Evolutionary conservation across 2,888 invertebrate genomes (phyloP), one percentile per base, ranked within the genome.

Genomic region (Callimorpha dominula): DNA sequence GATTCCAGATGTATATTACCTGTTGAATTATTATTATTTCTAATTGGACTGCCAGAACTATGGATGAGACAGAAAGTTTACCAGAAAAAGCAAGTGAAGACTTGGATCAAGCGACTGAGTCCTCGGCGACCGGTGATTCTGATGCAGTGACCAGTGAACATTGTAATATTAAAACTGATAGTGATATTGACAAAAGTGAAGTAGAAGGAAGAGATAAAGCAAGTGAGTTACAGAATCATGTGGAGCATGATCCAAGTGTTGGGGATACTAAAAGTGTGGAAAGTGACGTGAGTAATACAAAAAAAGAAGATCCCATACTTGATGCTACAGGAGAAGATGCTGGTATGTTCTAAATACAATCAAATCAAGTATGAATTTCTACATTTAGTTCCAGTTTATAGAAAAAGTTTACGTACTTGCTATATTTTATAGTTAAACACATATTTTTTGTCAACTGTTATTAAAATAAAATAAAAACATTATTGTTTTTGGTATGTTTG

Each of bases 21-120:
- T 73, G 81, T 78, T 88, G 83, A 86, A 77, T 79, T 76, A 73
- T 80, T 78, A 68, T 76, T 71, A 68, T 82, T 85, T 89, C 87
- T 87, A 87, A 90, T 89, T 86, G 84, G 85, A 87, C 54, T 42
- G n/a, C 85, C 88, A 84, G 81, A 89, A 91, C 78, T 74, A 95
- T 95, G 95, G 94, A 94, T 86, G 94, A 94, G 74, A 92, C 90
- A 71, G 93, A 92, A 74, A 86, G 85, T 77, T 76, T 88, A 74
- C 79, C 87, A 69, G 91, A 90, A 70, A 88, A 86, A 75, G 81
- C 88, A 49, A 82, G 81, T 71, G 87, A 87, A 76, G 86, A 81
- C 65, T 83, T 80, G 70, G 77, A 68, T 74, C 82, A 80, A 68
- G 75, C 72, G 74, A 79, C 78, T 49, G 85, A 86, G 54, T 77